Base-by-base conservation (phyloP, 2,888 invertebrate species). In the Agrotis clavis region DNA sequence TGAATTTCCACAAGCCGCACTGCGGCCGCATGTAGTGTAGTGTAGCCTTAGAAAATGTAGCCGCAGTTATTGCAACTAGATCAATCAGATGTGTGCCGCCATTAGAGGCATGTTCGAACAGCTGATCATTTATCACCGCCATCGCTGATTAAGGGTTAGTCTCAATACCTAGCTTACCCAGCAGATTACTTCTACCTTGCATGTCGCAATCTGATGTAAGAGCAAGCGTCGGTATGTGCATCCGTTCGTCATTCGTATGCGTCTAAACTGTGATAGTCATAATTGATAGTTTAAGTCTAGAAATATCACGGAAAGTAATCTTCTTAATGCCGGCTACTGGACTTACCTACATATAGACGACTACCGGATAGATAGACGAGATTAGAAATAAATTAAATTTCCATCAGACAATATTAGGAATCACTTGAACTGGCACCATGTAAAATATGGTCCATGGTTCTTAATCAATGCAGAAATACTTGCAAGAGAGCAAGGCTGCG, bases 21-120 rank as follows among this genome's bases (percentile, higher is more conserved):
- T n/a, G 57, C 25, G 30, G 3, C 25, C 18, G 67, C 45, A 19
- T 18, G 30, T 1, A 25, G 53, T 77, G 64, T 56, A 56, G 25
- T 14, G 2, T 11, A 48, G 60, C 16, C 61, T 77, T 65, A 77
- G 13, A 18, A 14, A 45, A 25, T 14, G 4, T 41, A 30, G 14
- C 13, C n/a, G 51, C 74, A 56, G 66, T 53, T 68, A 61, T 45
- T 61, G 72, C 72, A 81, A 67, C 57, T 65, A 63, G 67, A 79
- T 66, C 81, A 53, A 66, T 63, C 53, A 76, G 57, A 50, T 21
- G 21, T 53, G 25, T 48, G 56, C 21, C 41, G 51, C 45, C 75
- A 65, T 65, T 21, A 66, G 11, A 16, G 54, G 3, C 48, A 25
- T 6, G 57, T 25, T 50, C 48, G 68, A 62, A 41, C 67, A 47